These are phyloP conservation scores for Hanleya hanleyi DNA, from an alignment of 2,888 invertebrate species.

Conservation along the genomic window DNA sequence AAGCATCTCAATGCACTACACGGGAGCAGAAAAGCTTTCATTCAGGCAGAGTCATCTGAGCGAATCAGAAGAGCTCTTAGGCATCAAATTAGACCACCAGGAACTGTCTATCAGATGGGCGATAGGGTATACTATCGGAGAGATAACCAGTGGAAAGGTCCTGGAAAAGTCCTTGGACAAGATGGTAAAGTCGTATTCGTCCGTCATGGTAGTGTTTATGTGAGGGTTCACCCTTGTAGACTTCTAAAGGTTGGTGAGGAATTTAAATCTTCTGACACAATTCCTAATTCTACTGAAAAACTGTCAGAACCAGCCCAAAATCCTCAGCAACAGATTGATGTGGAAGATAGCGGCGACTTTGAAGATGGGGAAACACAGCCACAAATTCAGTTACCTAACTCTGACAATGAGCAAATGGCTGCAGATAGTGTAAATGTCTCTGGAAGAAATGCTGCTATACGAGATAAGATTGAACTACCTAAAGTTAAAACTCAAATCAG, in stretches of 20 bases:
- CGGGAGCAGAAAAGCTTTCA: constrained; percentile 23
- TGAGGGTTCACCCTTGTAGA: constrained; percentile 26
- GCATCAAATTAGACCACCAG: constrained; percentile 19
- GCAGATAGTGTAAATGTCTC: too few relatives aligned
- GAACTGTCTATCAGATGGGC: constrained; percentile 20
- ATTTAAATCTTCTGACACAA: too few relatives aligned
- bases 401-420: too few relatives aligned
- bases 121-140: constrained; percentile 28
- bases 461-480: too few relatives aligned
- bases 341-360: too few relatives aligned
- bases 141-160: constrained; percentile 26
- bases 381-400: too few relatives aligned
- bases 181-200: constrained; percentile 34
- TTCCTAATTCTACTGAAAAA: too few relatives aligned
- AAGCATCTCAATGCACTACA: constrained; percentile 34
- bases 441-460: too few relatives aligned
- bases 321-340: too few relatives aligned
- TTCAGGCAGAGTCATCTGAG: constrained; percentile 23
- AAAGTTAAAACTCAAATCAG: too few relatives aligned
- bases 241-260: constrained; percentile 14
- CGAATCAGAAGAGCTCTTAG: constrained; percentile 26
- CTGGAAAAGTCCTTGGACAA: constrained; percentile 41
- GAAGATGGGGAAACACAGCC: too few relatives aligned
- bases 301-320: too few relatives aligned
- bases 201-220: constrained; percentile 30